These are phyloP conservation scores for Enteromius paludinosus DNA, from an alignment of 2,797 vertebrate species.

Conservation along the genomic window DNA sequence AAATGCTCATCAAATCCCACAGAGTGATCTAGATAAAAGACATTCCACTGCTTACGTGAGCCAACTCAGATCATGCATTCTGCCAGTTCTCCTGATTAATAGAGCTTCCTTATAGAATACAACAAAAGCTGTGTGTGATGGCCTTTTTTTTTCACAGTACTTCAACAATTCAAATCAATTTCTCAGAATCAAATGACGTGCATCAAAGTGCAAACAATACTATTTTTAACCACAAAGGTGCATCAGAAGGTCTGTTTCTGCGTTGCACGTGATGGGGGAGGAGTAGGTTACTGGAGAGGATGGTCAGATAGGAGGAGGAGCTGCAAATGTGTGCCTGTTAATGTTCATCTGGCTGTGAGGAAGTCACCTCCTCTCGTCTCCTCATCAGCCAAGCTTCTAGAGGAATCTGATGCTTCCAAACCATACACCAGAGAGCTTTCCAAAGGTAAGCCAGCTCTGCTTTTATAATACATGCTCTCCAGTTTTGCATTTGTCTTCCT, in stretches of 20 bases:
- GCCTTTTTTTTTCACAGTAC: background rate
- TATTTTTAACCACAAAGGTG: slow-evolving; percentile 15
- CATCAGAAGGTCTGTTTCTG: background rate
- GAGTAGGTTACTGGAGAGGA: background rate
- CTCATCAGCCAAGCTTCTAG: slow-evolving; percentile 21
- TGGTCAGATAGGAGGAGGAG: slow-evolving; percentile 6
- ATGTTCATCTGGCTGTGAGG: background rate
- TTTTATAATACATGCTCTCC: background rate
- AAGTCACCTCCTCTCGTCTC: slow-evolving; percentile 28
- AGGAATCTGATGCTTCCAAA: background rate
- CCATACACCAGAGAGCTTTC: background rate
- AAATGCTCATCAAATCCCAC: background rate
- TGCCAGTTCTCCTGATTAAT: background rate
- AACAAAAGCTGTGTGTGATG: background rate
- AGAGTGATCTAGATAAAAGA: background rate
- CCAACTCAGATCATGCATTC: background rate
- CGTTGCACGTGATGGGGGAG: background rate
- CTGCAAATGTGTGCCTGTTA: background rate
- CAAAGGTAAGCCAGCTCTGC: slow-evolving; percentile 44
- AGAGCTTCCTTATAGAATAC: background rate
- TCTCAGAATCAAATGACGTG: background rate
- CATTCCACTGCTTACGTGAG: background rate
- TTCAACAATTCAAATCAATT: background rate
- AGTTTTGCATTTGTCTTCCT: slow-evolving; percentile 24
- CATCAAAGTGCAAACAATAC: slow-evolving; percentile 6